Percentiles rank a stretch among this genome's conserved stretches.
Evolutionary conservation across 92 coral and sea anemone genomes (phyloP).

Genomic region (Parazoanthus darwini): DNA sequence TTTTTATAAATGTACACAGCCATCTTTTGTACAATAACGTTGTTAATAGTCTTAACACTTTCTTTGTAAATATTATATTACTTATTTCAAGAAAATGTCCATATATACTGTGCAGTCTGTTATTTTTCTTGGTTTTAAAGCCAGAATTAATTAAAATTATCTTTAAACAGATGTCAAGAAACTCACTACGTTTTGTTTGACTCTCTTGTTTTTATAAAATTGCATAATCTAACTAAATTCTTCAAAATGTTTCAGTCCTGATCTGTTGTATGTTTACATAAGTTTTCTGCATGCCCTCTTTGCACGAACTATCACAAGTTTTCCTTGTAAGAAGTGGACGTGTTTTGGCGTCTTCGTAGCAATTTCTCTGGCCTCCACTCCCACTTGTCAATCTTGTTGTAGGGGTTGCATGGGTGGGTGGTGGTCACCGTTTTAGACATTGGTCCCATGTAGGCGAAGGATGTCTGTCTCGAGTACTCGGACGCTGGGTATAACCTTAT

Average conservation of each 20-base stretch:
- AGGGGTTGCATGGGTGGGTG: constrained; percentile 87
- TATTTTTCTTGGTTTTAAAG: not conserved
- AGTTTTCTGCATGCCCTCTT: not conserved
- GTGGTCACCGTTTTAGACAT: constrained; percentile 86
- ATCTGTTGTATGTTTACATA: not conserved
- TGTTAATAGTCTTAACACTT: not conserved
- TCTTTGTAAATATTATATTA: not conserved
- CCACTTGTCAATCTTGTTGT: constrained; percentile 76
- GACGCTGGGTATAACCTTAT: constrained; percentile 66
- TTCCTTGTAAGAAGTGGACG: constrained; percentile 25
- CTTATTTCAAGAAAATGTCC: not conserved
- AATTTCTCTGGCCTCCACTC: constrained; percentile 60
- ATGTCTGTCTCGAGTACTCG: constrained; percentile 61
- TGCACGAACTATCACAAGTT: not conserved
- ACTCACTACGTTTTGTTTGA: too few relatives aligned
- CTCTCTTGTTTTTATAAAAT: not conserved
- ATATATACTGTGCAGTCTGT: not conserved
- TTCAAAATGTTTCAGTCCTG: not conserved
- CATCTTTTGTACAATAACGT: not conserved
- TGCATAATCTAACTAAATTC: not conserved
- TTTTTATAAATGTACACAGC: not conserved
- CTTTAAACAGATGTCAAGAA: not conserved
- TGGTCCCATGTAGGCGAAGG: constrained; percentile 88
- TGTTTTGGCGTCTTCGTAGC: constrained; percentile 57
- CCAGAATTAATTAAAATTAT: not conserved